Evolutionary conservation across 1,140 invertebrate species (phyloP), one percentile per base, ranked within the genome.

Genomic region (Prorops nasuta): DNA sequence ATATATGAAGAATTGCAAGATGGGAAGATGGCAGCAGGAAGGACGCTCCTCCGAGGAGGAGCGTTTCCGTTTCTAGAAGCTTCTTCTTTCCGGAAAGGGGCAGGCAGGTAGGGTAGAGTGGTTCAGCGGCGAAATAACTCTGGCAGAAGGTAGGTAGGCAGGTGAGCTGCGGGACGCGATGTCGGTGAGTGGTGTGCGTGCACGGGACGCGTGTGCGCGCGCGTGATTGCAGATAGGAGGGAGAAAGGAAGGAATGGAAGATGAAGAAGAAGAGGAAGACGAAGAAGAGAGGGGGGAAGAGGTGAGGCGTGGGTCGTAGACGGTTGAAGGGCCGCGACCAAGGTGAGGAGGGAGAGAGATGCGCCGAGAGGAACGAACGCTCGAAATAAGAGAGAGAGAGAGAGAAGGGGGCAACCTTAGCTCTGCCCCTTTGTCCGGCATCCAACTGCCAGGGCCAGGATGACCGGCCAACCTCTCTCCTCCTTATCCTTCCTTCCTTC

Each of bases 311-410:
- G 69, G 65, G 67, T 66, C 58, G 64, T 68, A 72, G 68, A 73
- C 67, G 63, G 69, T 72, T 72, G 70, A 72, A 73, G 71, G 67
- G 71, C 68, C 70, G 68, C 66, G 60, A 62, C 66, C 67, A 73
- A 70, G 71, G 71, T 72, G 68, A 72, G 60, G 52, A 51, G 59
- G 62, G 56, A 62, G 38, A 22, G 20, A 36, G 40, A 52, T 32
- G 21, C 50, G 38, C 45, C 42, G 42, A 32, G 42, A 18, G 6
- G 28, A 55, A 40, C 9, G 19, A 41, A 19, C 37, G 14, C 38
- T n/a, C 9, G 39, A 34, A 39, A 46, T 42, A 47, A 42, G 38
- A n/a, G 43, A 36, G 35, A 46, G 42, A 55, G 16, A 36, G 18
- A 44, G 34, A 48, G 16, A 39, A 36, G 24, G 28, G 38, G 18